phyloP scores from a whole-genome alignment of 2,888 invertebrate genomes.

The Carcina quercana region DNA sequence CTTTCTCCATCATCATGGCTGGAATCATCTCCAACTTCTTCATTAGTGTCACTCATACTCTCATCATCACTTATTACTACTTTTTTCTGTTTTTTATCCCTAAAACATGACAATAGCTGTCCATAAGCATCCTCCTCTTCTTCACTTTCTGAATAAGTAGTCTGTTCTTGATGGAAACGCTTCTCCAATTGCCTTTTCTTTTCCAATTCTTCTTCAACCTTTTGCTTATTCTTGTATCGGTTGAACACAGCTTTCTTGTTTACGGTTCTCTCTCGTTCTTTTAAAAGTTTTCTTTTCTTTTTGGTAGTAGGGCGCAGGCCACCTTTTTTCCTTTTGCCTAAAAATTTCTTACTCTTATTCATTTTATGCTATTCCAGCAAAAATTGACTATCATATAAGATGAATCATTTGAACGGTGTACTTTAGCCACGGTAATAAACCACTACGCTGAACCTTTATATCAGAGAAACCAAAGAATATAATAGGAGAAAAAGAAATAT shows the following conservation, averaged over 20 bases:
- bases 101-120: conserved; percentile 69
- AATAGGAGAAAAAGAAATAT: no score
- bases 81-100: conserved; percentile 23
- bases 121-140: conserved; percentile 64
- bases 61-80: conserved; percentile 21
- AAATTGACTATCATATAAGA: neutral
- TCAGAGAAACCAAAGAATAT: no score
- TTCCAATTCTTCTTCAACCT: conserved; percentile 58
- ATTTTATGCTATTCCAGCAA: conserved; percentile 20
- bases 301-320: conserved; percentile 30
- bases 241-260: conserved; percentile 66
- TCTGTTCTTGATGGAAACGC: conserved; percentile 41
- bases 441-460: no score
- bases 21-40: neutral
- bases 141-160: conserved; percentile 66
- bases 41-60: neutral
- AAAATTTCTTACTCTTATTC: conserved; percentile 42
- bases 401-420: no score
- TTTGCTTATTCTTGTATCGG: conserved; percentile 63
- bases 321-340: conserved; percentile 37
- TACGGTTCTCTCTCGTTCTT: conserved; percentile 30
- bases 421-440: no score
- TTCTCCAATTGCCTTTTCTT: conserved; percentile 54
- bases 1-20: no score
- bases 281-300: conserved; percentile 34